phyloP scores from a whole-genome alignment of 2,888 invertebrate genomes.

The Mellilla xanthometata region DNA sequence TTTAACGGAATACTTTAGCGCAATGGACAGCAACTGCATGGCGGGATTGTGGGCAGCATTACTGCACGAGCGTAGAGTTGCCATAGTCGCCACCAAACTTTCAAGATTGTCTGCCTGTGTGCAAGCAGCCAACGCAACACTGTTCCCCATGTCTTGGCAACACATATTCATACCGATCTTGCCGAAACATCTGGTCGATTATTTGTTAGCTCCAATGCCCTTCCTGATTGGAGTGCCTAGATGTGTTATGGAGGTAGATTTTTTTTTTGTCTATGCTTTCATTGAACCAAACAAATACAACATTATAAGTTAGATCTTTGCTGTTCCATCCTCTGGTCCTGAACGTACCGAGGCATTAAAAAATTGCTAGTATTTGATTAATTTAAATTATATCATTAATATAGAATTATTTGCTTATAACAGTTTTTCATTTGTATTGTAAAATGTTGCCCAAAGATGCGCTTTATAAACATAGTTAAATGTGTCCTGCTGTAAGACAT shows the following conservation, averaged over 20 bases:
- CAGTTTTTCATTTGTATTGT: too few species aligned
- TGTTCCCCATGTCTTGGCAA: conserved; percentile 99
- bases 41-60: conserved; percentile 97
- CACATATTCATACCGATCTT: conserved; percentile 98
- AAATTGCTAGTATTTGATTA: too few species aligned
- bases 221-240: conserved; percentile 97
- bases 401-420: too few species aligned
- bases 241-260: conserved; percentile 87
- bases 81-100: conserved; percentile 95
- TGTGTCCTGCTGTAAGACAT: too few species aligned
- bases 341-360: too few species aligned
- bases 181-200: conserved; percentile 94
- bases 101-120: conserved; percentile 95
- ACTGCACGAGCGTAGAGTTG: conserved; percentile 95
- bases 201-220: conserved; percentile 98
- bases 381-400: too few species aligned
- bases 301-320: too few species aligned
- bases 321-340: too few species aligned
- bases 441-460: too few species aligned
- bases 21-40: conserved; percentile 97
- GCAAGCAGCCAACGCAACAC: conserved; percentile 95
- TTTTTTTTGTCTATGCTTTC: too few species aligned
- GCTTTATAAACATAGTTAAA: too few species aligned
- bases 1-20: conserved; percentile 98
- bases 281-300: too few species aligned